These are phyloP conservation scores for Endomychus coccineus DNA, from an alignment of 2,888 invertebrate species.

Conservation along the genomic window DNA sequence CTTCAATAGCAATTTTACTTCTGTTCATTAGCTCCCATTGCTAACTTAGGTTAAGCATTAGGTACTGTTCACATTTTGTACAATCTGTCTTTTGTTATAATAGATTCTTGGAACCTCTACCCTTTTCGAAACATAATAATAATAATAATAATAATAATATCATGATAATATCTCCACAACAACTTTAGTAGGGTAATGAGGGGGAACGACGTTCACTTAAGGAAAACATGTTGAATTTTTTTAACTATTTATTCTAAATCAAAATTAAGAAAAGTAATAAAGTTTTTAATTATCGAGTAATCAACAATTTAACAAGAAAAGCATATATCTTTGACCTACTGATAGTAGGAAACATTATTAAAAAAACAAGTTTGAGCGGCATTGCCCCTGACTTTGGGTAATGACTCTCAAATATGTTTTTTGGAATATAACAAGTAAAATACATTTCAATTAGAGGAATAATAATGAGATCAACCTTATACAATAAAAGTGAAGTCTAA, in stretches of 20 bases:
- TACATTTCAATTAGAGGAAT: conserved; percentile 10
- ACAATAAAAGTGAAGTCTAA: no score
- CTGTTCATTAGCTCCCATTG: no score
- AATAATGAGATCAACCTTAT: no score
- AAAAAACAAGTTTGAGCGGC: conserved; percentile 13
- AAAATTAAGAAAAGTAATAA: conserved; percentile 19
- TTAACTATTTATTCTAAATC: conserved; percentile 20
- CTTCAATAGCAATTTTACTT: no score
- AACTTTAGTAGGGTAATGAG: no score
- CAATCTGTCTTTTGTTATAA: no score
- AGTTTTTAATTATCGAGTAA: conserved; percentile 21
- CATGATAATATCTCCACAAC: no score
- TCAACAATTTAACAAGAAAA: conserved; percentile 21
- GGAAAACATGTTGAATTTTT: conserved; percentile 21
- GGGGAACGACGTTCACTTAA: conserved; percentile 21
- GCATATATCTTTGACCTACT: conserved; percentile 4
- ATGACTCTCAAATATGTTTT: conserved; percentile 17
- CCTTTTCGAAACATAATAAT: no score
- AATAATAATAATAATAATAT: no score
- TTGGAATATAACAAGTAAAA: conserved; percentile 16
- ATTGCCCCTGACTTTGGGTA: conserved; percentile 17
- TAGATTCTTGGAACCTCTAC: no score
- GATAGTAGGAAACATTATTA: not conserved
- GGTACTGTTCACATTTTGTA: no score
- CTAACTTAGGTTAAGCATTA: no score